A percentile compares a stretch with the other conserved stretches of the same genome.
Conservation (phyloP, 2,888 invertebrate species). For the Pterobdella sp. region DNA sequence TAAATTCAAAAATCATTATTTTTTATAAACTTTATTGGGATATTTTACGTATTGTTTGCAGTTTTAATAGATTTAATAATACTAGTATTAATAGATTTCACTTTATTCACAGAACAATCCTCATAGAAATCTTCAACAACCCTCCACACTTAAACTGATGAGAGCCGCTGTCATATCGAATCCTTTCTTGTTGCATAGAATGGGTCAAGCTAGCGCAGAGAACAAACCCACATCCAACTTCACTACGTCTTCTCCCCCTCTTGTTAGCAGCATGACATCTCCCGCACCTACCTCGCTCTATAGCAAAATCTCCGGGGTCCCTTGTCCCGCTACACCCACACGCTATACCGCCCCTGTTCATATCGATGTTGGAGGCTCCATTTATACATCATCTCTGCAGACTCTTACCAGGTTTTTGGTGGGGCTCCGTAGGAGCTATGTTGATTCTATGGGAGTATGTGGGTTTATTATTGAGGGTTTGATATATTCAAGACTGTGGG, state of each 20-base stretch:
- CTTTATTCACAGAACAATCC: neutral
- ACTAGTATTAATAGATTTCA: too few relatives aligned
- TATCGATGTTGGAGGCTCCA: slow-evolving; percentile 92
- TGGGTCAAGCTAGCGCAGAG: slow-evolving; percentile 26
- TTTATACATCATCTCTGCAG: slow-evolving; percentile 89
- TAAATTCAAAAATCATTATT: too few relatives aligned
- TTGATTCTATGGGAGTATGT: neutral
- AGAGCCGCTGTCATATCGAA: slow-evolving; percentile 30
- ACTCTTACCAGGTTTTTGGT: slow-evolving; percentile 79
- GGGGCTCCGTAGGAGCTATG: neutral
- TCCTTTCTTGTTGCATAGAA: slow-evolving; percentile 32
- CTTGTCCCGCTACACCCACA: slow-evolving; percentile 83
- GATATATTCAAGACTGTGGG: neutral
- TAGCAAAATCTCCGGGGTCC: slow-evolving; percentile 74
- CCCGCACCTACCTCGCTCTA: slow-evolving; percentile 29
- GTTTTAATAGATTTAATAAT: too few relatives aligned
- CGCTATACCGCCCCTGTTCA: slow-evolving; percentile 90
- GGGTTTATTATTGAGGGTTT: neutral
- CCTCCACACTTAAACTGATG: slow-evolving; percentile 15
- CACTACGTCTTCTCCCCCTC: slow-evolving; percentile 25
- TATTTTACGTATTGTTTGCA: too few relatives aligned
- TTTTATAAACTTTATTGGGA: too few relatives aligned
- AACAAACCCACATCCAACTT: slow-evolving; percentile 14
- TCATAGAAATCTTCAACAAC: neutral
- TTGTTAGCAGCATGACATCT: slow-evolving; percentile 30